These are phyloP conservation scores for Odontocerum albicorne DNA, from an alignment of 2,888 invertebrate species.

Conservation along the genomic window DNA sequence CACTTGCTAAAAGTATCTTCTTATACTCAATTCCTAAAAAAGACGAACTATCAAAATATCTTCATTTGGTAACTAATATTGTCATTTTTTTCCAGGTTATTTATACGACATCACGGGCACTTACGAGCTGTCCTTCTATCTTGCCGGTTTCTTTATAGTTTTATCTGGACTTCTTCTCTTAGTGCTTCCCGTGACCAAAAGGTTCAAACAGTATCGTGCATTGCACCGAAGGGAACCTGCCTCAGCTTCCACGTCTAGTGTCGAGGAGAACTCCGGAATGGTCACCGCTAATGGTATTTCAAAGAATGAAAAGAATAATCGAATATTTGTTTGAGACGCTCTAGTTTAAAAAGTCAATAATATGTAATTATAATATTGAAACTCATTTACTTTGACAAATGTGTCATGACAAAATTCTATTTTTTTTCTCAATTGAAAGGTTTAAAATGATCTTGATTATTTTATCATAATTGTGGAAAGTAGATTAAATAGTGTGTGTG, in stretches of 20 bases:
- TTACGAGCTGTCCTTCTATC: slow-evolving; percentile 79
- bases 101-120: slow-evolving; percentile 76
- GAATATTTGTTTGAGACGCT: slow-evolving; percentile 31
- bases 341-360: too few species aligned
- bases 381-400: too few species aligned
- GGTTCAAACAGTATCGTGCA: slow-evolving; percentile 30
- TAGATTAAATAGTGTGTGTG: too few species aligned
- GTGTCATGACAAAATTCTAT: too few species aligned
- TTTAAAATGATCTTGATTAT: too few species aligned
- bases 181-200: slow-evolving; percentile 42
- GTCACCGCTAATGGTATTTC: slow-evolving; percentile 26
- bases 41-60: too few species aligned
- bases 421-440: too few species aligned
- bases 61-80: too few species aligned
- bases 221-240: slow-evolving; percentile 26
- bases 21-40: too few species aligned
- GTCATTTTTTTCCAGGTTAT: slow-evolving; percentile 65
- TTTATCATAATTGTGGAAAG: too few species aligned
- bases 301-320: slow-evolving; percentile 26
- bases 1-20: too few species aligned
- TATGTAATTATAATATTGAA: too few species aligned
- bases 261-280: slow-evolving; percentile 23
- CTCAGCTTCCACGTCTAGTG: slow-evolving; percentile 31
- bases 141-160: slow-evolving; percentile 78
- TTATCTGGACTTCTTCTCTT: slow-evolving; percentile 69